Evolutionary conservation across 2,113 vertebrate species (phyloP).

Genomic region (Platycercus adscitus): DNA sequence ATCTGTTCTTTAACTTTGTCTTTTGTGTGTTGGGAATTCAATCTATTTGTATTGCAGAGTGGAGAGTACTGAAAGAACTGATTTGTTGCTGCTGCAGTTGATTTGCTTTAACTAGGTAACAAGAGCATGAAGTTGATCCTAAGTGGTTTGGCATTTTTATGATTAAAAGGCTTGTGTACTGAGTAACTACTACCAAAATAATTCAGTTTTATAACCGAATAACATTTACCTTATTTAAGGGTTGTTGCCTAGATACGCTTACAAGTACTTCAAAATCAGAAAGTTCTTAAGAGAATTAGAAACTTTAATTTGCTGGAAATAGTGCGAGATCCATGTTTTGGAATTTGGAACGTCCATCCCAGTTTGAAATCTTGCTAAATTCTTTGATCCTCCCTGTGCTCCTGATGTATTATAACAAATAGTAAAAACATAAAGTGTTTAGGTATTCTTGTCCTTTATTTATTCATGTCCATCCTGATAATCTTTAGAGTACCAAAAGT

Average conservation of each 20-base stretch:
- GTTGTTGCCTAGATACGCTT: background rate
- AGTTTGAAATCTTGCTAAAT: background rate
- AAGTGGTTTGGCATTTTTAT: background rate
- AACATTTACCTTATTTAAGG: background rate
- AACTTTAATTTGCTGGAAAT: background rate
- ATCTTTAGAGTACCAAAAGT: background rate
- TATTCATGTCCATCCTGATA: background rate
- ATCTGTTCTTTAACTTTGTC: background rate
- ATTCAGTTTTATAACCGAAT: background rate
- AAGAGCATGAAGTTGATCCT: background rate
- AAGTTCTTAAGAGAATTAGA: background rate
- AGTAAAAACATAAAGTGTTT: background rate
- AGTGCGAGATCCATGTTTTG: fast-evolving
- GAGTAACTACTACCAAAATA: background rate
- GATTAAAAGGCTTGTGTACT: background rate
- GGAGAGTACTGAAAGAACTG: background rate
- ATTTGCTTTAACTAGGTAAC: background rate
- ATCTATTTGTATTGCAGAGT: background rate
- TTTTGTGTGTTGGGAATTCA: background rate
- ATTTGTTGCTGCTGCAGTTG: background rate
- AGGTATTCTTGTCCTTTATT: background rate
- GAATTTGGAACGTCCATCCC: background rate
- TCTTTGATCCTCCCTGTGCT: slow-evolving; percentile 64
- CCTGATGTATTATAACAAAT: background rate
- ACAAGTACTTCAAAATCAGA: background rate